phyloP scores from a whole-genome alignment of 37 sponge, comb jelly and placozoan genomes.

The Dysidea cf. avara region DNA sequence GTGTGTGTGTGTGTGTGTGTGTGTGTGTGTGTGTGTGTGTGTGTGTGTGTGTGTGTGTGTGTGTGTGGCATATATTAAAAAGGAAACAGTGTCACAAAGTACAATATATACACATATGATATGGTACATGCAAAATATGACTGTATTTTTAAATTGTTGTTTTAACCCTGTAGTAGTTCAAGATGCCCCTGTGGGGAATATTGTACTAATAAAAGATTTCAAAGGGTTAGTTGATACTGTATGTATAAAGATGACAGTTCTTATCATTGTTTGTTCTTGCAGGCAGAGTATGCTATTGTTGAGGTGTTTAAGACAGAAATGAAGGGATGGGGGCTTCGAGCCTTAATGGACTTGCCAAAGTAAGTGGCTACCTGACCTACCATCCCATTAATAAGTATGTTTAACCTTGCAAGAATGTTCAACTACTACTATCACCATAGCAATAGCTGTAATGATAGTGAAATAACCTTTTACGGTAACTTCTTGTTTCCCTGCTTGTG shows the following conservation, averaged over 20 bases:
- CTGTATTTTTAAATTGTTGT: too few species aligned
- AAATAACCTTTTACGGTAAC: too few species aligned
- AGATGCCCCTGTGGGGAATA: conserved; percentile 90
- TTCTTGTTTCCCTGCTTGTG: too few species aligned
- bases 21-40: too few species aligned
- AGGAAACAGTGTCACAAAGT: conserved; percentile 1
- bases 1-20: not conserved
- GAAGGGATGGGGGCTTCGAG: conserved; percentile 94
- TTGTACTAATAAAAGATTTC: conserved; percentile 89
- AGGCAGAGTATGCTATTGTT: conserved; percentile 73
- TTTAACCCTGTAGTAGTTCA: conserved; percentile 73
- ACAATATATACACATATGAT: not conserved
- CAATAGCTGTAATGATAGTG: too few species aligned
- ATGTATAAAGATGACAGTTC: not conserved
- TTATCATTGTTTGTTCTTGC: conserved; percentile 4
- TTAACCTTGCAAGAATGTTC: too few species aligned
- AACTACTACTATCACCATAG: too few species aligned
- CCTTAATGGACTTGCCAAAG: conserved; percentile 53
- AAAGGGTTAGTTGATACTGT: conserved; percentile 53
- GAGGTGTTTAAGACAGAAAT: conserved; percentile 89
- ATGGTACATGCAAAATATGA: too few species aligned
- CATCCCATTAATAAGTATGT: too few species aligned
- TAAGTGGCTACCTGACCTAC: conserved; percentile 24
- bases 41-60: too few species aligned
- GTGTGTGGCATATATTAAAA: not conserved